Evolutionary conservation across 2,113 vertebrate genomes (phyloP).

Genomic region (Chaetops frenatus): DNA sequence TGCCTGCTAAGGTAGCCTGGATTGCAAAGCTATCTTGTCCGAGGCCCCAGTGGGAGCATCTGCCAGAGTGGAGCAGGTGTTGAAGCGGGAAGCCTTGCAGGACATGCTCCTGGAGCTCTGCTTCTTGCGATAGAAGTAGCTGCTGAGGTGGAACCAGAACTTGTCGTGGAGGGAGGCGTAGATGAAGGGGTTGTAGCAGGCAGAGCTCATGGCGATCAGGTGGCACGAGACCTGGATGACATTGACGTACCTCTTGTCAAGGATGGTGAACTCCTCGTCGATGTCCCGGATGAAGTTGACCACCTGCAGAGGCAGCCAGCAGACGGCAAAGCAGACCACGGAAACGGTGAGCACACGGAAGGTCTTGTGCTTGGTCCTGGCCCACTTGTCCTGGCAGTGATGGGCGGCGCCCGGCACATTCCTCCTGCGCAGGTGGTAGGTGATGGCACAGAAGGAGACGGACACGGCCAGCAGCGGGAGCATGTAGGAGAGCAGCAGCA

Average conservation of each 20-base stretch:
- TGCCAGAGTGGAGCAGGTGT: conserved; percentile 67
- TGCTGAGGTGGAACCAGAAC: conserved; percentile 72
- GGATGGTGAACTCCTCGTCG: conserved; percentile 73
- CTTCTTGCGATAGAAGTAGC: conserved; percentile 52
- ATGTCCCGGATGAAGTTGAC: conserved; percentile 80
- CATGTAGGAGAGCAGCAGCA: conserved; percentile 82
- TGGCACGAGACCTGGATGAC: conserved; percentile 79
- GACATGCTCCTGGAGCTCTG: conserved; percentile 22
- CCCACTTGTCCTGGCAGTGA: conserved; percentile 71
- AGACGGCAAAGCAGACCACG: conserved; percentile 81
- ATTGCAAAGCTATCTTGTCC: conserved; percentile 61
- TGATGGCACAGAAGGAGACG: conserved; percentile 83
- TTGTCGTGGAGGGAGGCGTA: conserved; percentile 79
- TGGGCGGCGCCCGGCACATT: conserved; percentile 59
- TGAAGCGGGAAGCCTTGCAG: conserved; percentile 58
- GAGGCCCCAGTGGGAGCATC: conserved; percentile 37
- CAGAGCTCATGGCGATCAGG: conserved; percentile 79
- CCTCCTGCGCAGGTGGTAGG: conserved; percentile 72
- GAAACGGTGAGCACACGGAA: conserved; percentile 80
- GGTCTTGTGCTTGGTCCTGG: conserved; percentile 77
- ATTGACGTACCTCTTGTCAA: conserved; percentile 76
- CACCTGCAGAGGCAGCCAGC: conserved; percentile 86
- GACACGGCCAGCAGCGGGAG: conserved; percentile 78
- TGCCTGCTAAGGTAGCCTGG: neutral
- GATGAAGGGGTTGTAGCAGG: conserved; percentile 83